Percentiles rank a stretch among this genome's conserved stretches.
These are phyloP conservation scores for Diploscapter pachys DNA, from an alignment of 1,140 invertebrate genomes.

Conservation along the genomic window DNA sequence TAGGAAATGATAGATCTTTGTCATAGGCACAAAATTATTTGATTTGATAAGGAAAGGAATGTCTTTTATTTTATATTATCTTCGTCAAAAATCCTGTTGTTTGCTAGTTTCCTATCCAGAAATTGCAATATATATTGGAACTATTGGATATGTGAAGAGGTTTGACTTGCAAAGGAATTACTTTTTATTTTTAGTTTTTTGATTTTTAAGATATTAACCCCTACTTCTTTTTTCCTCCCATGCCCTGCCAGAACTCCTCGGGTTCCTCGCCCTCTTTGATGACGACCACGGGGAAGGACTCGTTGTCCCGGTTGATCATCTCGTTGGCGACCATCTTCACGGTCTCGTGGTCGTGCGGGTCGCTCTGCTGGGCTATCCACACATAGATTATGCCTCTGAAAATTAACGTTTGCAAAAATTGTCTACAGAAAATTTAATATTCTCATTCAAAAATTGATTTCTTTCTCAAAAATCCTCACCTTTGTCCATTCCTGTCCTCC, in stretches of 20 bases:
- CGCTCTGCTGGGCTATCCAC: slow-evolving; percentile 82
- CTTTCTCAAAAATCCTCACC: slow-evolving; percentile 62
- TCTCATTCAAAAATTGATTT: background rate
- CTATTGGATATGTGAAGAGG: too few species aligned
- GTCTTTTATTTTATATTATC: too few species aligned
- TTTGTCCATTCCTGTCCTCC: slow-evolving; percentile 66
- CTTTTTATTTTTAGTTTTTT: too few species aligned
- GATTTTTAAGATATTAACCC: background rate
- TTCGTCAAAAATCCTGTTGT: too few species aligned
- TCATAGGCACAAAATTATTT: too few species aligned
- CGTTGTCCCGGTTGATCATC: slow-evolving; percentile 47
- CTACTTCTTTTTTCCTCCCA: slow-evolving; percentile 80
- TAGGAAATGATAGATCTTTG: too few species aligned
- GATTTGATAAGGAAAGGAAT: too few species aligned
- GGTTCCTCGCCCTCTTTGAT: slow-evolving; percentile 95
- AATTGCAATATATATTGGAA: too few species aligned
- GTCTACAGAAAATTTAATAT: background rate
- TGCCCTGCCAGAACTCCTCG: slow-evolving; percentile 94
- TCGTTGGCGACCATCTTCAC: slow-evolving; percentile 45
- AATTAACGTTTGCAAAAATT: slow-evolving; percentile 61
- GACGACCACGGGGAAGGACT: slow-evolving; percentile 66
- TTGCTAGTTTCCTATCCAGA: too few species aligned
- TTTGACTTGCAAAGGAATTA: too few species aligned
- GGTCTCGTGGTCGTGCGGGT: slow-evolving; percentile 20
- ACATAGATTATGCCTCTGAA: slow-evolving; percentile 83